These are phyloP conservation scores for Buphagus erythrorhynchus DNA, from an alignment of 2,797 vertebrate species.

Conservation along the genomic window DNA sequence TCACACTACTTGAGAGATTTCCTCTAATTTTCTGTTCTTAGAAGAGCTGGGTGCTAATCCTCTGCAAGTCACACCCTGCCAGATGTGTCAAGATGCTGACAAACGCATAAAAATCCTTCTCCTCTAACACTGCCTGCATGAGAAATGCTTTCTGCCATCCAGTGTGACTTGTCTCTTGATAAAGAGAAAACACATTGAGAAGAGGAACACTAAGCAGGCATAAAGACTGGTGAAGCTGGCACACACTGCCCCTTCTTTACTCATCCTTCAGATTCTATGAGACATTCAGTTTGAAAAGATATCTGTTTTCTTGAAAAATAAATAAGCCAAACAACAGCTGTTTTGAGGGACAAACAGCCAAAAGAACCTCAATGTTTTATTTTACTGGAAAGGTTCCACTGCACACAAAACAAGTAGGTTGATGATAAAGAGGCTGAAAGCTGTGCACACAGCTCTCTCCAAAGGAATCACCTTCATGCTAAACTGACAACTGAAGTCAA, in stretches of 20 bases:
- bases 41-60: background rate
- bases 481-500: background rate
- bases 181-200: background rate
- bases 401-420: background rate
- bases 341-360: background rate
- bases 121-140: background rate
- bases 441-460: too few species aligned
- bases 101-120: background rate
- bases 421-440: background rate
- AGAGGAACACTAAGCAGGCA: background rate
- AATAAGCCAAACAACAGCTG: background rate
- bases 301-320: background rate
- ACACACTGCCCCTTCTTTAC: background rate
- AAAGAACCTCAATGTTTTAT: background rate
- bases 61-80: background rate
- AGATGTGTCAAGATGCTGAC: background rate
- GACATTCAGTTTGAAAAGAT: background rate
- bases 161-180: background rate
- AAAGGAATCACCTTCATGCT: background rate
- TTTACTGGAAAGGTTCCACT: background rate
- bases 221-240: background rate
- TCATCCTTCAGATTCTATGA: background rate
- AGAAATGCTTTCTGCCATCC: background rate
- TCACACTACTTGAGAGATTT: background rate
- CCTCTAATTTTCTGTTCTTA: background rate